Percentiles rank a stretch among this genome's conserved stretches.
These are phyloP conservation scores for Leucozona laternaria DNA, from an alignment of 2,888 invertebrate species.

Conservation along the genomic window DNA sequence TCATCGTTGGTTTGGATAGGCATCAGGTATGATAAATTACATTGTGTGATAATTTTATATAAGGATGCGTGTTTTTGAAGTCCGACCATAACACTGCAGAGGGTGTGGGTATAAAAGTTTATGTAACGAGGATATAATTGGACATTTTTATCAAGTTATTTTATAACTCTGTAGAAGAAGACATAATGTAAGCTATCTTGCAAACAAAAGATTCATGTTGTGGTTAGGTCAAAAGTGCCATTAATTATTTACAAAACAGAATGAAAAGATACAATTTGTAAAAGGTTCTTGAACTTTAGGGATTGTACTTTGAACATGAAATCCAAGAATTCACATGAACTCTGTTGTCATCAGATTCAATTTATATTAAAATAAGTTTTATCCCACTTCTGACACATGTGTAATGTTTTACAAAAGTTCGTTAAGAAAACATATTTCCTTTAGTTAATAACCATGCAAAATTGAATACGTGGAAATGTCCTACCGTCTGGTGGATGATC, in stretches of 20 bases:
- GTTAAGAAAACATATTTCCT: no score
- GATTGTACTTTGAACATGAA: no score
- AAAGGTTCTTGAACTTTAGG: no score
- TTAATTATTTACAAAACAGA: neutral
- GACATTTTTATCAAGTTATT: constrained; percentile 7
- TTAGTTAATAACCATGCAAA: no score
- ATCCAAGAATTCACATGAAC: no score
- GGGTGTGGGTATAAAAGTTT: constrained; percentile 2
- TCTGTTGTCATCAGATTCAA: no score
- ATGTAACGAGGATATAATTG: constrained; percentile 32
- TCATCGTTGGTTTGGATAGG: neutral
- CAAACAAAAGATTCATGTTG: constrained; percentile 14
- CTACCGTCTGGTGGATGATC: no score
- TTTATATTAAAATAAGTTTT: no score
- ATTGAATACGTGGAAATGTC: no score
- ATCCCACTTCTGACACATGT: no score
- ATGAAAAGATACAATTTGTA: neutral
- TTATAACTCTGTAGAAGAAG: neutral
- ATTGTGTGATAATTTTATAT: neutral
- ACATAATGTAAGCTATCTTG: neutral
- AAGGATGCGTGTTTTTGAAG: constrained; percentile 24
- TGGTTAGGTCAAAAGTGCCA: constrained; percentile 6
- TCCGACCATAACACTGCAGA: neutral
- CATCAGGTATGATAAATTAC: constrained; percentile 20
- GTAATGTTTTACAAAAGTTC: no score